Evolutionary conservation across 2,113 vertebrate genomes (phyloP).

Genomic region (Aspiorhynchus laticeps): DNA sequence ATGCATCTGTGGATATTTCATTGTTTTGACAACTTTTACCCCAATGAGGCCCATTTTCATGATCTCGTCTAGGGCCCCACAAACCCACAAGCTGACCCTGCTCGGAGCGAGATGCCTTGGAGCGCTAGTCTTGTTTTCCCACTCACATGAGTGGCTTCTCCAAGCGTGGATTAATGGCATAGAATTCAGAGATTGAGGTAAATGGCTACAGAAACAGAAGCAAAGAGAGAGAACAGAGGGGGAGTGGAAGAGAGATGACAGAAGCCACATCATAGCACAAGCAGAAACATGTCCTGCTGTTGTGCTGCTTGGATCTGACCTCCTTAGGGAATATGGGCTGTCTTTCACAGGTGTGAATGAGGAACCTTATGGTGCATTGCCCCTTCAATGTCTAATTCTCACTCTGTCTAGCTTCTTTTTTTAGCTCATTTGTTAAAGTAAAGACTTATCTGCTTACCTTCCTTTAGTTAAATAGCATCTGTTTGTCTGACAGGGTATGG

Average conservation of each 20-base stretch:
- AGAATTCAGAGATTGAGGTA: conserved; percentile 3
- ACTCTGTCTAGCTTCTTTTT: conserved; percentile 53
- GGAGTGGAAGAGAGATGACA: conserved; percentile 15
- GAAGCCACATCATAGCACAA: conserved; percentile 33
- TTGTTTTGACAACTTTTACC: conserved; percentile 14
- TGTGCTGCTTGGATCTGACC: conserved; percentile 45
- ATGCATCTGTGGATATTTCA: not conserved
- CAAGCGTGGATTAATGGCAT: not conserved
- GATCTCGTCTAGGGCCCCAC: not conserved
- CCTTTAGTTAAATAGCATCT: conserved; percentile 10
- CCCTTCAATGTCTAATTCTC: conserved; percentile 59
- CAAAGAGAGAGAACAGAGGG: not conserved
- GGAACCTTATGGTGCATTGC: conserved; percentile 60
- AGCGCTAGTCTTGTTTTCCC: not conserved
- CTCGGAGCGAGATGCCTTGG: not conserved
- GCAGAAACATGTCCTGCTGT: conserved; percentile 45
- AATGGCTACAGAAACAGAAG: conserved; percentile 26
- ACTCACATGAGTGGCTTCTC: not conserved
- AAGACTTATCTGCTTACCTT: not conserved
- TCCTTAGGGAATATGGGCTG: conserved; percentile 58
- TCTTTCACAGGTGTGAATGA: conserved; percentile 71
- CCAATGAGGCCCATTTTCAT: not conserved
- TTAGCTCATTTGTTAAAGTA: conserved; percentile 14
- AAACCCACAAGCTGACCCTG: not conserved
- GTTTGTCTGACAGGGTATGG: conserved; percentile 20